Evolutionary conservation across 1,140 invertebrate species (phyloP), one percentile per base, ranked within the genome.

Genomic region (Sarcophaga peregrina): DNA sequence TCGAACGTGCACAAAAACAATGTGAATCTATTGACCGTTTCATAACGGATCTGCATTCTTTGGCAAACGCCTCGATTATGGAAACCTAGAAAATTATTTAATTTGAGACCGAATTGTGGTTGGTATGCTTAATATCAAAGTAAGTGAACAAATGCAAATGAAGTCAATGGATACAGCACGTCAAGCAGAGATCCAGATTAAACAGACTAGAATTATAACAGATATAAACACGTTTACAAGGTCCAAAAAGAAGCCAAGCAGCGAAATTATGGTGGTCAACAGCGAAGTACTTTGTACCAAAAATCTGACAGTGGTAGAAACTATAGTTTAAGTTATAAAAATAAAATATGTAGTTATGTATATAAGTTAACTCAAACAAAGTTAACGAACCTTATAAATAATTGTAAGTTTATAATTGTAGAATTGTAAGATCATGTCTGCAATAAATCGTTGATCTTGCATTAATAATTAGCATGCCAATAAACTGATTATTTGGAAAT

Each of bases 311-410:
- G 25, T 3, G 86, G 86, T 78, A 52, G 83, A 1, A 87, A 86
- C 20, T 54, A 58, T n/a, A 85, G 85, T 8, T 54, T 54, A 54
- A 86, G 87, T 78, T 88, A 85, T 84, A n/a, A n/a, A n/a, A 25
- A 83, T 4, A 82, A 84, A 45, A 82, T 83, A 10, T 88, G 85
- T 82, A 73, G 84, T n/a, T 52, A 47, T 50, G n/a, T n/a, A n/a
- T n/a, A n/a, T n/a, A n/a, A 37, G 25, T 37, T 37, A 37, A 37
- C 25, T 37, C 25, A 2, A 37, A 37, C 25, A 37, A 37, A 37
- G 25, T 37, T 37, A 37, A 37, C 25, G 25, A 37, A 37, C 25
- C 25, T 4, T 37, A 37, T 37, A 37, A 37, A 37, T 37, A 37
- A 37, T 37, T 37, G 1, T 37, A 37, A 37, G 25, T 4, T 37